These are phyloP conservation scores for Coelopa pilipes DNA, from an alignment of 2,888 invertebrate species.

Conservation along the genomic window DNA sequence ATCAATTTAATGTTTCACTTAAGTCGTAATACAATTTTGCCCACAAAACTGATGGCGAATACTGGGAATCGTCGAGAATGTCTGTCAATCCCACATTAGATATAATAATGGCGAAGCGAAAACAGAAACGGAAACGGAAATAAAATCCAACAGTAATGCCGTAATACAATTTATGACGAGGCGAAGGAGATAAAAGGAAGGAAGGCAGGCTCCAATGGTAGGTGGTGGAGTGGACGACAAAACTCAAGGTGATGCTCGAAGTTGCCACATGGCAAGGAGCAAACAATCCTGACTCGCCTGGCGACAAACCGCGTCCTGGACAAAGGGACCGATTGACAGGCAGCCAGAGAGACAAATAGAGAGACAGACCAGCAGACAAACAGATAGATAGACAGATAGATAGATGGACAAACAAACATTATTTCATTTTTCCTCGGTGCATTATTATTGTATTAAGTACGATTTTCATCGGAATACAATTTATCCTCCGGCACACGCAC, in stretches of 20 bases:
- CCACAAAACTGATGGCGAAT: not conserved
- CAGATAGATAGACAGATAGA: no score
- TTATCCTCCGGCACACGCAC: slow-evolving; percentile 13
- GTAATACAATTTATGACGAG: slow-evolving; percentile 40
- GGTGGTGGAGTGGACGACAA: not conserved
- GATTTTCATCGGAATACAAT: slow-evolving; percentile 36
- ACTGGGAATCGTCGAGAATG: no score
- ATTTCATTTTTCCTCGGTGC: slow-evolving; percentile 18
- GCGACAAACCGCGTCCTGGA: not conserved
- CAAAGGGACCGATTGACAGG: no score
- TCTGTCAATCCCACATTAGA: slow-evolving; percentile 28
- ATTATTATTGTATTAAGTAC: slow-evolving; percentile 31
- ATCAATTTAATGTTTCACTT: slow-evolving; percentile 24
- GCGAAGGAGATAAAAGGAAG: slow-evolving; percentile 12
- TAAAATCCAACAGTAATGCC: no score
- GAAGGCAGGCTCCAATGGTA: not conserved
- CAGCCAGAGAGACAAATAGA: not conserved
- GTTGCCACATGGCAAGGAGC: slow-evolving; percentile 28
- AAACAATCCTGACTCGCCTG: slow-evolving; percentile 18
- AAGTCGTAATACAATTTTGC: slow-evolving; percentile 7
- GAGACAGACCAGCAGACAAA: not conserved
- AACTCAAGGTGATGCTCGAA: slow-evolving; percentile 15
- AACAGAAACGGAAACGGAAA: slow-evolving; percentile 39
- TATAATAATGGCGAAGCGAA: slow-evolving; percentile 30
- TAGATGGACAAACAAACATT: not conserved